Base-by-base conservation (phyloP, 2,797 vertebrate genomes). In the Myiotriccus ornatus region DNA sequence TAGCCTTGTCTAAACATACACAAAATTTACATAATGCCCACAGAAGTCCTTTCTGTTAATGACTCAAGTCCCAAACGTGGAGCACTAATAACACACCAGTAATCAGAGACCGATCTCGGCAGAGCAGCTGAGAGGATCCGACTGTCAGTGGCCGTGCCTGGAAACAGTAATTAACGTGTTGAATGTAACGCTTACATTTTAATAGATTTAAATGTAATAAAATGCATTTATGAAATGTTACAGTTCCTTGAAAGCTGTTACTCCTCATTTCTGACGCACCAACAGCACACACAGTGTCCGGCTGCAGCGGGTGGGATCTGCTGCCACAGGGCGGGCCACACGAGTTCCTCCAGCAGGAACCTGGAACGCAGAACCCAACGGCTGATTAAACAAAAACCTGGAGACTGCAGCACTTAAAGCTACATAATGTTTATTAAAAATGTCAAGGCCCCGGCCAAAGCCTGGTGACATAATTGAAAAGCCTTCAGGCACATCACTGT, bases 131-230 rank as follows among this genome's bases (percentile, higher is more conserved):
- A 59, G 88, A 62, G 82, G 87, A 63, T 92, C 93, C 84, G 37
- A 94, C 14, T 60, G 87, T 60, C 78, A 53, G 71, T 10, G 34
- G 82, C 86, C 57, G 10, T 8, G 85, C 91, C 69, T 49, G 69
- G 65, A 73, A 94, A 65, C 7, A 24, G 75, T 63, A 95, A 95
- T 97, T 96, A 97, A 71, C 14, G 3, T 19, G 24, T 56, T 89
- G 88, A 67, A 90, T 91, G 85, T 75, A 84, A 91, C 84, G 93
- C 70, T 87, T 84, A 85, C 73, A 92, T 94, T 93, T 96, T 79
- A 91, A 93, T 74, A 91, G 35, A 87, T 92, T 94, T 90, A 78
- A 91, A 87, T 79, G 75, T 52, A 87, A 87, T 39, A 70, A 88
- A 96, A 89, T 10, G 30, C 60, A 92, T 90, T 87, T 89, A 94